A percentile compares a stretch with the other conserved stretches of the same genome.
Evolutionary conservation across 2,113 vertebrate genomes (phyloP).

Genomic region (Hydropotes inermis): DNA sequence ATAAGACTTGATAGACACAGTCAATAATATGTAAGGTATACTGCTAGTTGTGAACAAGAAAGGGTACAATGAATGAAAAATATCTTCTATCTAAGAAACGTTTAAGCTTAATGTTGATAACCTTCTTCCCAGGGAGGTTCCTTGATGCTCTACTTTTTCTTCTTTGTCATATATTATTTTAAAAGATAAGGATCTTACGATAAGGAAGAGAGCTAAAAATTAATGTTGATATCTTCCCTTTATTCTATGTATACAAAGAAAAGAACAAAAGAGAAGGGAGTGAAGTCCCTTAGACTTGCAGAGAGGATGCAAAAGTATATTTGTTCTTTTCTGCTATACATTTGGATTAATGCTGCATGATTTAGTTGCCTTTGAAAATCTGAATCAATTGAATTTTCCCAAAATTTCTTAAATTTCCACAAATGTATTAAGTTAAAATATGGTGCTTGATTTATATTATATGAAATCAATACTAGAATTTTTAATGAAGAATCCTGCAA

Average conservation of each 20-base stretch:
- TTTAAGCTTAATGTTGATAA: not conserved
- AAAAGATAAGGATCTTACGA: not conserved
- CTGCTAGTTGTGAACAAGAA: not conserved
- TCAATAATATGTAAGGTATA: not conserved
- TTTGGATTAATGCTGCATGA: not conserved
- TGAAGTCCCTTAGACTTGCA: not conserved
- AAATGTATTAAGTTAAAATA: not conserved
- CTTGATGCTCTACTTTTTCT: not conserved
- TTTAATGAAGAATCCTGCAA: not conserved
- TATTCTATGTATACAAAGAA: not conserved
- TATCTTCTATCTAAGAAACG: not conserved
- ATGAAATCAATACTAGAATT: not conserved
- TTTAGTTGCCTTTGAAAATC: not conserved
- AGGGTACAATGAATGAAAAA: not conserved
- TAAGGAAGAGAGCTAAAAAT: not conserved
- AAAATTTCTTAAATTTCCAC: not conserved
- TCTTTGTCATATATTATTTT: not conserved
- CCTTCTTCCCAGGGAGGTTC: not conserved
- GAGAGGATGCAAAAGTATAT: not conserved
- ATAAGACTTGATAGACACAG: not conserved
- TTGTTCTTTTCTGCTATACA: not conserved
- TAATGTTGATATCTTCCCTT: not conserved
- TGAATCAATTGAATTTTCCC: not conserved
- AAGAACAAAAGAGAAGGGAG: not conserved
- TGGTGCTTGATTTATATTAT: not conserved